These are phyloP conservation scores for Drosophila sproati DNA, from an alignment of 1,140 invertebrate genomes.

Conservation along the genomic window DNA sequence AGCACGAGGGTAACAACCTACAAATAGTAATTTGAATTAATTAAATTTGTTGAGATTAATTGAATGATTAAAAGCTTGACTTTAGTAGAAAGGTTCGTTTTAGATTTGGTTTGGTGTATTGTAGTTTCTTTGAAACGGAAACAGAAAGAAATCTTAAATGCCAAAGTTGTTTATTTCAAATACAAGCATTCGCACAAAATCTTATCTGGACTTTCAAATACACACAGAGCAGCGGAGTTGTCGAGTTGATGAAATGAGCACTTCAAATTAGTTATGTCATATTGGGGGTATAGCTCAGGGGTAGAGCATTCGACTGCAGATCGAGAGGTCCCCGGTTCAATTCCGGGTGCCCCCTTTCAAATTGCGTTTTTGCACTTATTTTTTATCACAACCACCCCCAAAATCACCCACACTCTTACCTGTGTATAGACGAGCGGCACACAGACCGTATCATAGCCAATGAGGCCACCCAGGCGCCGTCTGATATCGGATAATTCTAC, in stretches of 20 bases:
- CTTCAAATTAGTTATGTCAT: slow-evolving; percentile 7
- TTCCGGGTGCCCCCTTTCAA: slow-evolving; percentile 93
- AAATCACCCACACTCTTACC: slow-evolving; percentile 86
- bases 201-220: slow-evolving; percentile 22
- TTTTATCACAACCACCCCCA: not conserved
- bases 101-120: not conserved
- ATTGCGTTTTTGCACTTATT: not conserved
- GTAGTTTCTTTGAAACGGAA: not conserved
- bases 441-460: slow-evolving; percentile 98
- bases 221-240: not conserved
- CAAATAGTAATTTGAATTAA: slow-evolving; percentile 77
- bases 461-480: slow-evolving; percentile 91
- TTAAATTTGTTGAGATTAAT: slow-evolving; percentile 13
- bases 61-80: slow-evolving; percentile 1
- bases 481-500: slow-evolving; percentile 93
- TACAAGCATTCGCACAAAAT: slow-evolving; percentile 13
- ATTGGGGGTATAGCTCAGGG: slow-evolving; percentile 94
- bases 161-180: slow-evolving; percentile 1
- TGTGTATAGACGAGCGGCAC: slow-evolving; percentile 99
- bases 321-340: slow-evolving; percentile 97
- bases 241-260: slow-evolving; percentile 4
- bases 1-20: slow-evolving; percentile 96
- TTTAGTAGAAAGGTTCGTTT: not conserved
- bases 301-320: slow-evolving; percentile 97
- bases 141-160: too few relatives aligned